Conservation (phyloP, 2,888 invertebrate species). For the Lobophora halterata region DNA sequence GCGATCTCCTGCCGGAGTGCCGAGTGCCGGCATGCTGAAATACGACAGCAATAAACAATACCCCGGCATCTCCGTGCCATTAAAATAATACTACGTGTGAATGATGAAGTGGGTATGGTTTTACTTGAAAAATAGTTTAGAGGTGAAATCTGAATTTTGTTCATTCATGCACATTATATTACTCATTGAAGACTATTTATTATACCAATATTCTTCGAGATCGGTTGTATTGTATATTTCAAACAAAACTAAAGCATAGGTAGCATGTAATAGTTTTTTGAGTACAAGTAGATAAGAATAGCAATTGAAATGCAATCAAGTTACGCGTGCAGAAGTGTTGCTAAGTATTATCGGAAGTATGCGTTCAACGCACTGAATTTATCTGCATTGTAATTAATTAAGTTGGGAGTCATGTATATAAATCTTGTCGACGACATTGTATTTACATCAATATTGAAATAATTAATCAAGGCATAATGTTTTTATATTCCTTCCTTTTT, state of each 20-base stretch:
- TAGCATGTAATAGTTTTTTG: constrained; percentile 19
- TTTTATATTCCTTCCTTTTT: constrained; percentile 25
- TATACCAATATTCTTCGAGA: no score
- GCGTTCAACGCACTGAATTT: constrained; percentile 47
- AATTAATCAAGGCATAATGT: constrained; percentile 27
- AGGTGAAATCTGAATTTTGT: no score
- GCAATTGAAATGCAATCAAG: constrained; percentile 43
- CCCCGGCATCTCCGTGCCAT: constrained; percentile 44
- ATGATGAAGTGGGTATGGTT: constrained; percentile 22
- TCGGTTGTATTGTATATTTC: no score
- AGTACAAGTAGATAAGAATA: constrained; percentile 43
- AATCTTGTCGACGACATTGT: constrained; percentile 38
- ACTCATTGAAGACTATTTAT: no score
- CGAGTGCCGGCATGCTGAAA: constrained; percentile 46
- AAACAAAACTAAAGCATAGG: constrained; percentile 16
- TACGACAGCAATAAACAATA: constrained; percentile 60
- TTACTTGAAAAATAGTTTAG: no score
- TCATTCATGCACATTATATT: no score
- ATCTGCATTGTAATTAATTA: constrained; percentile 44
- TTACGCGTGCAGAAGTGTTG: constrained; percentile 42
- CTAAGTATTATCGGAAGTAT: constrained; percentile 41
- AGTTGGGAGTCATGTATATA: constrained; percentile 46
- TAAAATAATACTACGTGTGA: constrained; percentile 29
- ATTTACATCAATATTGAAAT: constrained; percentile 30
- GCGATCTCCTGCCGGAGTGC: constrained; percentile 44